phyloP scores from a whole-genome alignment of 1,140 invertebrate species.

The Camponotus floridanus region DNA sequence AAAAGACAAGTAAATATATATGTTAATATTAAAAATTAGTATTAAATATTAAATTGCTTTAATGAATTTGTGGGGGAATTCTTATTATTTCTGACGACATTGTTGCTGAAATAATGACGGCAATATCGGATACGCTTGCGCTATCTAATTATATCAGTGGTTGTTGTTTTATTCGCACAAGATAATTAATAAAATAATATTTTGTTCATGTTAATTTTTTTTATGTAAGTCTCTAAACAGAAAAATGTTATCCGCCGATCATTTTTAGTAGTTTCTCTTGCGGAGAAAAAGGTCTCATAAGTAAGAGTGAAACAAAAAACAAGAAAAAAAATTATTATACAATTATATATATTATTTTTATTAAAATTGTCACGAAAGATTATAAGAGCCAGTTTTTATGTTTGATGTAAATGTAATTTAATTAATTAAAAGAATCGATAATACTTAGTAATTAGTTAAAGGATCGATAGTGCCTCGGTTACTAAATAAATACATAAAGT shows the following conservation, averaged over 20 bases:
- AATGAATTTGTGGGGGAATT: slow-evolving; percentile 26
- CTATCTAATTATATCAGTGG: slow-evolving; percentile 56
- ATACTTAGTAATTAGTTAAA: not conserved
- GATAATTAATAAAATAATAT: slow-evolving; percentile 51
- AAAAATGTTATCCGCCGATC: slow-evolving; percentile 38
- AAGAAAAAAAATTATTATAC: not conserved
- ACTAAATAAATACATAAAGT: slow-evolving; percentile 21
- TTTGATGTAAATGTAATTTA: not conserved
- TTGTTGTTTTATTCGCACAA: slow-evolving; percentile 52
- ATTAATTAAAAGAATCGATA: not conserved
- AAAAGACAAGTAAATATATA: not conserved
- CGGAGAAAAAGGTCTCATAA: not conserved
- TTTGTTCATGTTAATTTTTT: slow-evolving; percentile 53
- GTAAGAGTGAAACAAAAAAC: not conserved
- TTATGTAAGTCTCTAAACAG: slow-evolving; percentile 30
- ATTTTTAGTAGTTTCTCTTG: not conserved
- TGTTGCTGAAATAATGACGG: slow-evolving; percentile 62
- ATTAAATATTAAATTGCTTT: not conserved
- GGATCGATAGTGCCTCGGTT: slow-evolving; percentile 25
- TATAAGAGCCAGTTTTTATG: not conserved
- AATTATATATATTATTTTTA: not conserved
- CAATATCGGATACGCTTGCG: slow-evolving; percentile 61
- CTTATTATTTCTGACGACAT: slow-evolving; percentile 56
- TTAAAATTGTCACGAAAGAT: slow-evolving; percentile 1
- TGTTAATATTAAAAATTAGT: not conserved